phyloP scores from a whole-genome alignment of 1,140 invertebrate genomes.

The Zaprionus taronus region DNA sequence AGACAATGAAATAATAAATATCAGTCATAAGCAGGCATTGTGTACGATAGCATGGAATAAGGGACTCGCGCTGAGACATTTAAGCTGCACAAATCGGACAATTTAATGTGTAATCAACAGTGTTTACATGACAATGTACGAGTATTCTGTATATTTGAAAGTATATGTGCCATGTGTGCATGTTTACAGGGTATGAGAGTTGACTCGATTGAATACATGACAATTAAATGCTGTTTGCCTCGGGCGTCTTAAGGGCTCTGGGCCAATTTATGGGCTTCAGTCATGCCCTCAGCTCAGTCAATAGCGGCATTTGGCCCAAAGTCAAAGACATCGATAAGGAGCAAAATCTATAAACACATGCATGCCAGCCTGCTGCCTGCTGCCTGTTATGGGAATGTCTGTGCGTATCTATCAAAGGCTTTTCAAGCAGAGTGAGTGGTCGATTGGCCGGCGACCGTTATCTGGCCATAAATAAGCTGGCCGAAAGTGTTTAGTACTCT shows the following conservation, averaged over 20 bases:
- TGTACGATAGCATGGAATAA: neutral
- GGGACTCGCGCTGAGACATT: neutral
- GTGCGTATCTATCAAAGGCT: slow-evolving; percentile 10
- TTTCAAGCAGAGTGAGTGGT: slow-evolving; percentile 6
- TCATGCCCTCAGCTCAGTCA: neutral
- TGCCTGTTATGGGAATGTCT: neutral
- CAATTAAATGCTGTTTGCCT: slow-evolving; percentile 6
- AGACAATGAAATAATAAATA: slow-evolving; percentile 1
- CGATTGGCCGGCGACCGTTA: slow-evolving; percentile 54
- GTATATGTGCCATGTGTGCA: neutral
- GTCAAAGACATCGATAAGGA: slow-evolving; percentile 25
- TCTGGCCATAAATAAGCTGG: slow-evolving; percentile 58
- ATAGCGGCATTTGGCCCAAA: slow-evolving; percentile 12
- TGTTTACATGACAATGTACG: neutral
- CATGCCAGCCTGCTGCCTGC: neutral
- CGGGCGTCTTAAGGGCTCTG: neutral
- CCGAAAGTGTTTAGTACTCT: slow-evolving; percentile 49
- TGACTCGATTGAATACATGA: neutral
- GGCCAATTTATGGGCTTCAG: slow-evolving; percentile 4
- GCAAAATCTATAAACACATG: slow-evolving; percentile 12
- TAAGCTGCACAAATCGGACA: neutral
- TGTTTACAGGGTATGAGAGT: neutral
- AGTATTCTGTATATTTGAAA: neutral
- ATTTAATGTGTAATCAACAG: neutral
- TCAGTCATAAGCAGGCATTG: neutral